phyloP scores from a whole-genome alignment of 2,113 vertebrate species.

The Serilophus lunatus region DNA sequence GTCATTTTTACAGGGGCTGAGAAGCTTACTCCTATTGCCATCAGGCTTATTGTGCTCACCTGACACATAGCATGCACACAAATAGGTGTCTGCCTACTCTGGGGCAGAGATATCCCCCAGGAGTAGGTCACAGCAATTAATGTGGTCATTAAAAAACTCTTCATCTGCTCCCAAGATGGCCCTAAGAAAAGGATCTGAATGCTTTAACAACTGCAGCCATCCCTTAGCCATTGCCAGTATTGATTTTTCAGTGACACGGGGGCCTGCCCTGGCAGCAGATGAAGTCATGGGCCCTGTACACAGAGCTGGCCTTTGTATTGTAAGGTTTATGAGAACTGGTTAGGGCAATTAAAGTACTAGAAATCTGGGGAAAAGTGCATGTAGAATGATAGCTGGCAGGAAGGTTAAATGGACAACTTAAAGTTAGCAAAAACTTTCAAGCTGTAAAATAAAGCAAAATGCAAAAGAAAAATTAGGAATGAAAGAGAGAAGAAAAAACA shows the following conservation, averaged over 20 bases:
- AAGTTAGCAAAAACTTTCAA: background rate
- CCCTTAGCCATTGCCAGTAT: background rate
- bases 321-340: background rate
- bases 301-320: background rate
- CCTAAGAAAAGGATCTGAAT: background rate
- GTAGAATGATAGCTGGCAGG: background rate
- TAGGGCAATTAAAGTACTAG: background rate
- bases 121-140: background rate
- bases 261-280: background rate
- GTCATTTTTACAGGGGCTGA: background rate
- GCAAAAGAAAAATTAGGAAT: background rate
- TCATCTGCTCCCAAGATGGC: background rate
- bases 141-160: background rate
- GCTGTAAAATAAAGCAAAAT: background rate
- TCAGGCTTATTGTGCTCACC: background rate
- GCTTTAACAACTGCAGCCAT: background rate
- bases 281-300: background rate
- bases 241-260: background rate
- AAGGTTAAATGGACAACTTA: background rate
- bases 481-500: background rate
- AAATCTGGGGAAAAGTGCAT: background rate
- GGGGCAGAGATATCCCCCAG: background rate
- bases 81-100: background rate
- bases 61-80: background rate
- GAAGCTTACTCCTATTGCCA: background rate